Evolutionary conservation across 1,140 invertebrate genomes (phyloP), one percentile per base, ranked within the genome.

Genomic region (Muscidifurax raptorellus): DNA sequence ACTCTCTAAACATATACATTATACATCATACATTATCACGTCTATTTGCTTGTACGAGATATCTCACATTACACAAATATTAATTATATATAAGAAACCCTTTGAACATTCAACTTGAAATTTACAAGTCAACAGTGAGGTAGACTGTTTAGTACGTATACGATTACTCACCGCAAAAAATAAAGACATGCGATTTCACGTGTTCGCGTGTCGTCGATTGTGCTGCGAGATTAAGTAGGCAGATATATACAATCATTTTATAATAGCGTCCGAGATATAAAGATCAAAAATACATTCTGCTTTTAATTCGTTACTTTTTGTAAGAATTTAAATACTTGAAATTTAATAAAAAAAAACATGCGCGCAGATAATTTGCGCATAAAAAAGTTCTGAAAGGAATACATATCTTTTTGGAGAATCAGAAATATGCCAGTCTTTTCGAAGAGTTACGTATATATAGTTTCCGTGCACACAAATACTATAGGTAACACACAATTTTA

Each of bases 181-280:
- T 64, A 74, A 74, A 36, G 69, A 75, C 80, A 82, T 75, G 72
- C 79, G 27, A 82, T 64, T 82, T 75, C 47, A 75, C 80, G 80
- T 75, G 80, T 66, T 82, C 59, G 80, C 80, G 52, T 82, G 80
- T 82, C 52, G 72, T 64, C 44, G 80, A 82, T 82, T 40, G 71
- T 28, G 36, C 47, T 72, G 44, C 52, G 5, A 82, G 80, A 82
- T 82, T 82, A 75, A 59, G 74, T 59, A 75, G 47, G 25, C 69
- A 75, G 47, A 82, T 82, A 82, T 66, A 82, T 27, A 64, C 69
- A 59, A 59, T 59, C 52, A 59, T 18, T 59, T 59, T 22, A 36
- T 75, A 82, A 10, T 72, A n/a, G 13, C 40, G 72, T 18, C 30
- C 72, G 22, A 40, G 15, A 22, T 36, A 77, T 27, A 22, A 27